Evolutionary conservation across 2,797 vertebrate genomes (phyloP), one percentile per base, ranked within the genome.

Genomic region (Neomorphus geoffroyi): DNA sequence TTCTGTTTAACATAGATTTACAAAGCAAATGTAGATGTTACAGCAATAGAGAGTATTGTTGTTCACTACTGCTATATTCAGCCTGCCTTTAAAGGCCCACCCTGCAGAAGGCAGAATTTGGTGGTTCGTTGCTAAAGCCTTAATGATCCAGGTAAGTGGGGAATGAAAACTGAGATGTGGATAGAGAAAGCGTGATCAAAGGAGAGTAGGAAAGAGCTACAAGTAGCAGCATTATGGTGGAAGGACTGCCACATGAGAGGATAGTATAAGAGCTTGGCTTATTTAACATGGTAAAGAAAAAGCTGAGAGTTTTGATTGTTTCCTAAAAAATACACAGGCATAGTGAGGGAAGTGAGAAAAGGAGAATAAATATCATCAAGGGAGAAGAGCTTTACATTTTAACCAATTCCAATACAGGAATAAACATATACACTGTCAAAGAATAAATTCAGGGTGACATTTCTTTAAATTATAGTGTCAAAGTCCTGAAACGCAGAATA

Each of bases 221-320:
- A 83, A 45, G 48, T 56, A 71, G 48, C n/a, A 80, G 13, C 46
- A 56, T 73, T 80, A 56, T 64, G 75, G 45, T 73, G 39, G 57
- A 92, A 94, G 53, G 16, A 48, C 35, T 61, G 45, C 21, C 51
- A 41, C 6, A 6, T 41, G 53, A 64, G 26, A 94, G 18, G n/a
- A 74, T 48, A 46, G 45, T 37, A 43, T 62, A 30, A 90, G 6
- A 87, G 8, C 32, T 33, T 33, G 65, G 56, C 16, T 94, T 83
- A 62, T 80, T 94, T 86, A 88, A 39, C 53, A 80, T 64, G 86
- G 61, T 64, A 91, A 88, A 80, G 64, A 92, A 80, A 88, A 87
- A 80, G 22, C 69, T 86, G 65, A 86, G 53, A 90, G 69, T 53
- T 95, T 77, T 95, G 92, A 87, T 92, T 95, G 53, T 94, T 91